Evolutionary conservation across 2,113 vertebrate species (phyloP).

Genomic region (Callithrix jacchus): DNA sequence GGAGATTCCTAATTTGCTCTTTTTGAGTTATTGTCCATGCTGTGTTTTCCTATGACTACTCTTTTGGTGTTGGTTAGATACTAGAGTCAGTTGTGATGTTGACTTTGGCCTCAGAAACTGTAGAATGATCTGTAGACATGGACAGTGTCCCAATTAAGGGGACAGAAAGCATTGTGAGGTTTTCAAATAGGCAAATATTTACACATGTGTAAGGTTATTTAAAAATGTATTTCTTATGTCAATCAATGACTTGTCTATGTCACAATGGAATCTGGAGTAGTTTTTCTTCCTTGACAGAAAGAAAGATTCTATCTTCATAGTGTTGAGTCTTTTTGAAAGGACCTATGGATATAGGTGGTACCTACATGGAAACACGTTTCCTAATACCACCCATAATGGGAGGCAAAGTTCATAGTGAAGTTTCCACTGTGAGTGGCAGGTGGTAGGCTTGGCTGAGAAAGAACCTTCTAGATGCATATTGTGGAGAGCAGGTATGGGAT

Average conservation of each 20-base stretch:
- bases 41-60: neutral
- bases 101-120: neutral
- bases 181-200: neutral
- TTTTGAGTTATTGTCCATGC: neutral
- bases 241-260: neutral
- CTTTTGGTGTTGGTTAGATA: neutral
- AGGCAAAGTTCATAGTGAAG: neutral
- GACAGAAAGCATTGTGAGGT: neutral
- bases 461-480: neutral
- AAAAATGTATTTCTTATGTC: neutral
- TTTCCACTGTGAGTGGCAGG: neutral
- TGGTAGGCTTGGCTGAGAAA: neutral
- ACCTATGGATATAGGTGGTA: too few relatives aligned
- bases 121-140: neutral
- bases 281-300: neutral
- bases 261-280: neutral
- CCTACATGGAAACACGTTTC: neutral
- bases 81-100: neutral
- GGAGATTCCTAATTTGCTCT: neutral
- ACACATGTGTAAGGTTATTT: neutral
- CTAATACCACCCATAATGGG: neutral
- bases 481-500: neutral
- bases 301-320: neutral
- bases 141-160: neutral
- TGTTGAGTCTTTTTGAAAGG: neutral